Conservation (phyloP, 2,888 invertebrate genomes). For the Brachylomia viminalis region DNA sequence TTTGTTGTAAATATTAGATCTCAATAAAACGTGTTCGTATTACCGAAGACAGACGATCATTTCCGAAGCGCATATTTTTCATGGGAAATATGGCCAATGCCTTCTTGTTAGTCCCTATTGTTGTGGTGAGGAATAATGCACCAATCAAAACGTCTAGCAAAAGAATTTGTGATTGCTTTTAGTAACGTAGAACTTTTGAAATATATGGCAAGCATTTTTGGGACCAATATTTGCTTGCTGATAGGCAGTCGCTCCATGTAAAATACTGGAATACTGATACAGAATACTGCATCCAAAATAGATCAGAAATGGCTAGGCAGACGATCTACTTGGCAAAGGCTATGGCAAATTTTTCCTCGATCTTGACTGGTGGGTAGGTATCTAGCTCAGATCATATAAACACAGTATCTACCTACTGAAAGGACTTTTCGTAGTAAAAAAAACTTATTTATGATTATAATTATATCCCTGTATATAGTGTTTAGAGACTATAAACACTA, state of each 20-base stretch:
- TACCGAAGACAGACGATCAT: neutral
- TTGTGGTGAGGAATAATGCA: neutral
- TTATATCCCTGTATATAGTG: neutral
- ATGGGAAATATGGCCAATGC: neutral
- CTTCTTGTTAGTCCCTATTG: no score
- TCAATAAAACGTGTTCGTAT: neutral
- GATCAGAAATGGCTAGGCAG: neutral
- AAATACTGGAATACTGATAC: neutral
- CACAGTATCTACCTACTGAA: no score
- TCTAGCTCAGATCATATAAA: no score
- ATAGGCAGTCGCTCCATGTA: neutral
- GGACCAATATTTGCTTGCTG: no score
- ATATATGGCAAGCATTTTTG: neutral
- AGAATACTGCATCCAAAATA: no score
- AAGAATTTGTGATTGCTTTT: neutral
- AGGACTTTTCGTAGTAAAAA: no score
- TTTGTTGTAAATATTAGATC: neutral
- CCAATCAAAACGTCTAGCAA: neutral
- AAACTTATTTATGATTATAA: no score
- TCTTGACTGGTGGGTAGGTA: no score
- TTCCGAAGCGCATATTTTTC: neutral
- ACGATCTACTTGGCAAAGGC: no score
- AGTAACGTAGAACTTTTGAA: neutral
- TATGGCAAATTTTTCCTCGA: no score
- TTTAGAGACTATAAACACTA: no score